A percentile compares a stretch with the other conserved stretches of the same genome.
phyloP scores from a whole-genome alignment of 2,113 vertebrate genomes.

The Beaufortia kweichowensis region DNA sequence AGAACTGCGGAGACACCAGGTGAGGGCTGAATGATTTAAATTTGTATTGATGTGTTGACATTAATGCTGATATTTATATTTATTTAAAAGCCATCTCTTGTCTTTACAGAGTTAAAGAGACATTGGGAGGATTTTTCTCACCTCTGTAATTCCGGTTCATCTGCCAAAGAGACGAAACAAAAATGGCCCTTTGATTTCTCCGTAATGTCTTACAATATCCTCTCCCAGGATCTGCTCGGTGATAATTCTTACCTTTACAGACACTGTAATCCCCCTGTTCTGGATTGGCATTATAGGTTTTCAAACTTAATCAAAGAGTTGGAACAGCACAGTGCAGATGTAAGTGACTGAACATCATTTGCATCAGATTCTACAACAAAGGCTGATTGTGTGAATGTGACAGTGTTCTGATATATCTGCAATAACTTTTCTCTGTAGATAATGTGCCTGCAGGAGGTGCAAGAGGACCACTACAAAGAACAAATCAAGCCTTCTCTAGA shows the following conservation, averaged over 20 bases:
- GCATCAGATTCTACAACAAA: no score
- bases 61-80: neutral
- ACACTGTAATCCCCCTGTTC: conserved; percentile 79
- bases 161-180: conserved; percentile 57
- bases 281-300: conserved; percentile 85
- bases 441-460: conserved; percentile 97
- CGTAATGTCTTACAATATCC: conserved; percentile 95
- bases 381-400: neutral
- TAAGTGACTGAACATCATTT: conserved; percentile 70
- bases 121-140: conserved; percentile 80
- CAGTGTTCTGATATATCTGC: neutral
- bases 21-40: neutral
- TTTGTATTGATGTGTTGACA: neutral
- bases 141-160: conserved; percentile 58
- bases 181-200: conserved; percentile 84
- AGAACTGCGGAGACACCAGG: conserved; percentile 19
- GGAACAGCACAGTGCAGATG: conserved; percentile 83
- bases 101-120: conserved; percentile 73
- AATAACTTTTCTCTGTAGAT: conserved; percentile 73
- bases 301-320: conserved; percentile 88
- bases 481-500: conserved; percentile 90
- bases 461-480: conserved; percentile 87
- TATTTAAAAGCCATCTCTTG: neutral
- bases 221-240: conserved; percentile 89
- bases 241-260: conserved; percentile 88